These are phyloP conservation scores for Microtus pennsylvanicus DNA, from an alignment of 2,113 vertebrate species.

Conservation along the genomic window DNA sequence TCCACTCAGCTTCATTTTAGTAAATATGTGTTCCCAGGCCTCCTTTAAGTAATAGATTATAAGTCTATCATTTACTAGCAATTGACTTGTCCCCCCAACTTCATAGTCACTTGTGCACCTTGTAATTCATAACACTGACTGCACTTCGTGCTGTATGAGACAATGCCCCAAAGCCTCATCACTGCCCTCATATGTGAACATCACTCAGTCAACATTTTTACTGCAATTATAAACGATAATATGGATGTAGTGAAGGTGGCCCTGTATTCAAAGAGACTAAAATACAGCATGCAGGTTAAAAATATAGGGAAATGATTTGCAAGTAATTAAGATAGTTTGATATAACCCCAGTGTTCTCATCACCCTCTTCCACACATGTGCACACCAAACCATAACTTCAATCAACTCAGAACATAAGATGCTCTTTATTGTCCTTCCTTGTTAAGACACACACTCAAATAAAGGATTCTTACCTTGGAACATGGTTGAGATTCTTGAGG, in stretches of 20 bases:
- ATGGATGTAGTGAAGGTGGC: neutral
- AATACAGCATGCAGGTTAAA: neutral
- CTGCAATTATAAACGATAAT: neutral
- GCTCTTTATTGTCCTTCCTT: neutral
- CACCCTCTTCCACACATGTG: accelerated
- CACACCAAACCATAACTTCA: neutral
- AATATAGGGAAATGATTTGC: neutral
- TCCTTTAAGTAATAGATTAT: neutral
- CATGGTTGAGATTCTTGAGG: neutral
- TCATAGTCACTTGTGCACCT: neutral
- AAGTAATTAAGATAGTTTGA: neutral
- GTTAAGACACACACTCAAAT: neutral
- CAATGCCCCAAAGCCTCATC: neutral
- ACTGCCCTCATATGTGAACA: neutral
- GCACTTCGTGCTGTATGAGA: neutral
- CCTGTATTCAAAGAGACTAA: neutral
- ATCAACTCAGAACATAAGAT: neutral
- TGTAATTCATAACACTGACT: neutral
- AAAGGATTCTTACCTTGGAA: neutral
- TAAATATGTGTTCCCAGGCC: neutral
- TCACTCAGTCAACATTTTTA: neutral
- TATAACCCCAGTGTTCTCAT: accelerated
- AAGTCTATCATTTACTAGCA: neutral
- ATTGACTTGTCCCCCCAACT: neutral
- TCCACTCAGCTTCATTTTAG: neutral